These are phyloP conservation scores for Drosophila pectinifera DNA, from an alignment of 1,140 invertebrate genomes.

Conservation along the genomic window DNA sequence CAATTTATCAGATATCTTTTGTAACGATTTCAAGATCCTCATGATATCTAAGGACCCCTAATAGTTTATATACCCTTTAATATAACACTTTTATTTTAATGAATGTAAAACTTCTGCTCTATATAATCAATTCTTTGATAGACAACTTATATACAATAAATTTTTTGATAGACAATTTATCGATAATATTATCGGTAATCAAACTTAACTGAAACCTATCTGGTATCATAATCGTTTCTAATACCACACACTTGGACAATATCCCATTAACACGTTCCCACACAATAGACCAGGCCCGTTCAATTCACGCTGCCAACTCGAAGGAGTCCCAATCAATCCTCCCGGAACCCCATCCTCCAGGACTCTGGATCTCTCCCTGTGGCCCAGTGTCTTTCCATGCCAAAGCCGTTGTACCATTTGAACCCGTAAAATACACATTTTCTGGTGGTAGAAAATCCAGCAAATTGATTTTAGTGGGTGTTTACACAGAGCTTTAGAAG, in stretches of 20 bases:
- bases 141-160: no score
- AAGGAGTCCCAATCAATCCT: constrained; percentile 39
- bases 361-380: neutral
- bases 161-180: no score
- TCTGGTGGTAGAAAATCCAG: constrained; percentile 83
- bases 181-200: neutral
- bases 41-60: no score
- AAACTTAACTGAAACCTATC: constrained; percentile 3
- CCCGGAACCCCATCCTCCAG: neutral
- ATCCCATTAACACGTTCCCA: constrained; percentile 27
- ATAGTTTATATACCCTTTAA: no score
- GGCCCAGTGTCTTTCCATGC: constrained; percentile 14
- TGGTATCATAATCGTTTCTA: constrained; percentile 6
- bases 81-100: no score
- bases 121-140: neutral
- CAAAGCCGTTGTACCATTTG: constrained; percentile 50
- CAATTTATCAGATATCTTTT: no score
- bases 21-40: no score
- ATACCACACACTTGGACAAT: constrained; percentile 3
- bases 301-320: constrained; percentile 9
- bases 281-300: constrained; percentile 13
- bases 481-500: constrained; percentile 83
- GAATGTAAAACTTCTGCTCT: neutral
- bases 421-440: constrained; percentile 82
- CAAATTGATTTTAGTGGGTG: constrained; percentile 85